A percentile compares a stretch with the other conserved stretches of the same genome.
Conservation (phyloP, 2,113 vertebrate species). For the Embiotoca jacksoni region DNA sequence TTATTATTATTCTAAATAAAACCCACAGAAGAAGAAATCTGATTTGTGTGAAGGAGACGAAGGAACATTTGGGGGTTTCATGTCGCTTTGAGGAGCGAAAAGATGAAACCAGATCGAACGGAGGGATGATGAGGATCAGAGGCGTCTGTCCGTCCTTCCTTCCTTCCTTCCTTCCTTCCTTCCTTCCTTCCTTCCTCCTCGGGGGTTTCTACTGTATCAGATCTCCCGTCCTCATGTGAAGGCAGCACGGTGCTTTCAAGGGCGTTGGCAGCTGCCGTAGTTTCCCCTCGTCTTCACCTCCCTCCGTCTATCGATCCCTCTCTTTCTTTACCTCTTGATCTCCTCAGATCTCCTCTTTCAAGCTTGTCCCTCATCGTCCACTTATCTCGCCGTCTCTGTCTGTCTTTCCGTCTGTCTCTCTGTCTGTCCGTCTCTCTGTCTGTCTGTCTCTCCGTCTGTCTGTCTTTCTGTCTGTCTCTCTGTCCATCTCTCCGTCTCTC, state of each 20-base stretch:
- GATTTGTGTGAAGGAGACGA: too few species aligned
- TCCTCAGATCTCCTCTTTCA: slow-evolving; percentile 43
- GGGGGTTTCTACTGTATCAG: slow-evolving; percentile 24
- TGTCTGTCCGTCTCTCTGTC: background rate
- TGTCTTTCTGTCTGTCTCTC: background rate
- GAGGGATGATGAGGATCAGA: background rate
- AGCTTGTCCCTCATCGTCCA: slow-evolving; percentile 46
- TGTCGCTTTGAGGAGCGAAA: too few species aligned
- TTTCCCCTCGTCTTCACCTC: slow-evolving; percentile 42
- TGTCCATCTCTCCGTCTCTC: background rate
- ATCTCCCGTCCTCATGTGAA: slow-evolving; percentile 41
- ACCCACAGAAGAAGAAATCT: too few species aligned
- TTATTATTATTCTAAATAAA: too few species aligned
- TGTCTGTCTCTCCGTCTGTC: too few species aligned
- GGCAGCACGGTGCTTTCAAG: slow-evolving; percentile 52
- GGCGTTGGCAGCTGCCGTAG: slow-evolving; percentile 47
- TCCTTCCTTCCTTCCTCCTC: background rate
- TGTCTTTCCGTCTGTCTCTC: background rate
- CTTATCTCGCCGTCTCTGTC: background rate
- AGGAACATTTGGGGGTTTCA: too few species aligned
- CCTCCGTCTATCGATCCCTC: slow-evolving; percentile 17
- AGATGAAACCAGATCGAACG: background rate
- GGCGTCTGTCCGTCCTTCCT: too few species aligned
- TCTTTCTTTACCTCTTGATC: slow-evolving; percentile 5
- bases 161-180: too few species aligned